Percentiles rank a stretch among this genome's conserved stretches.
Evolutionary conservation across 2,113 vertebrate genomes (phyloP).

Genomic region (Thalassoma bifasciatum): DNA sequence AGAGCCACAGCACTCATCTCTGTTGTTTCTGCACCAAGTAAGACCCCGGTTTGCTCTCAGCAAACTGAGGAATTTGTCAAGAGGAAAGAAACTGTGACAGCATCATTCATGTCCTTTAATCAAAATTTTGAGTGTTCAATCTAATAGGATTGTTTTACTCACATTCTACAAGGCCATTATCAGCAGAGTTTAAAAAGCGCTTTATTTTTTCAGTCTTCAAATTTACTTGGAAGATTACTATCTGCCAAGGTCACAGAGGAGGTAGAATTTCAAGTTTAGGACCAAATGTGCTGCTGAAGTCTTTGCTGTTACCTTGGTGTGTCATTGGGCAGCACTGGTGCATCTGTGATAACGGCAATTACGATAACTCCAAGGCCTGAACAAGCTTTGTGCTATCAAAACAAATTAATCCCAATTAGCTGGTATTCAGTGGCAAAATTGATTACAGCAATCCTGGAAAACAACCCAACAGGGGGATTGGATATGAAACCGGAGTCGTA

Average conservation of each 20-base stretch:
- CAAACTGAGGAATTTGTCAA: background rate
- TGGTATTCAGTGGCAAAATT: background rate
- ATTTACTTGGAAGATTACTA: background rate
- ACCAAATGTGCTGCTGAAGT: background rate
- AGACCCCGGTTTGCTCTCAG: no score
- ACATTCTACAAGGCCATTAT: no score
- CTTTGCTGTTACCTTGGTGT: background rate
- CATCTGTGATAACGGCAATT: constrained; percentile 4
- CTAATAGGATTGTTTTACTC: background rate
- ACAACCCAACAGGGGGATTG: constrained; percentile 10
- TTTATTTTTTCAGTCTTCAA: background rate
- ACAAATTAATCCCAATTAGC: constrained; percentile 49
- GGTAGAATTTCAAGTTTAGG: background rate
- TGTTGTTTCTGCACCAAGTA: no score
- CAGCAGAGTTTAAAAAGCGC: no score
- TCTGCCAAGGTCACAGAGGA: background rate
- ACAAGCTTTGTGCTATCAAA: constrained; percentile 24
- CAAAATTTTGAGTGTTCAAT: background rate
- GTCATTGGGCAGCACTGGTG: background rate
- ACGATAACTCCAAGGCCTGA: constrained; percentile 15
- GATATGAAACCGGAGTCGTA: background rate
- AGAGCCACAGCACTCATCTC: no score
- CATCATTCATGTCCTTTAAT: background rate
- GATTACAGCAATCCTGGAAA: constrained; percentile 17
- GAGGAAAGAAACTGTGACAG: background rate